Conservation (phyloP, 2,797 vertebrate species). For the Coranthus polyacanthus region DNA sequence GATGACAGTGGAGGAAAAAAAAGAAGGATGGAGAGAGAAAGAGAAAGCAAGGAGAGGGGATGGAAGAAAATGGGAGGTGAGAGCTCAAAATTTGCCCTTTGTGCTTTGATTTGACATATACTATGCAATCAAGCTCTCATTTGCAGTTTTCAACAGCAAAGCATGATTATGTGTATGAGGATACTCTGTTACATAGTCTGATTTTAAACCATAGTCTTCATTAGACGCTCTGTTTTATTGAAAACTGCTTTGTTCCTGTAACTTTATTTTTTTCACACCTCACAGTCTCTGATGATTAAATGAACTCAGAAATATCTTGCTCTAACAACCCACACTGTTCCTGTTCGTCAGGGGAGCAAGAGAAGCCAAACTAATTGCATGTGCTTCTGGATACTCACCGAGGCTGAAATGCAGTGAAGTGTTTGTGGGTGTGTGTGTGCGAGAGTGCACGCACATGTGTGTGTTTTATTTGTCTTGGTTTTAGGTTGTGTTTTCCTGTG, state of each 20-base stretch:
- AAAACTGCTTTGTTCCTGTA: slow-evolving; percentile 48
- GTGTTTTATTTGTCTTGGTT: slow-evolving; percentile 47
- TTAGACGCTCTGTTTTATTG: slow-evolving; percentile 51
- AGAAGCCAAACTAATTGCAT: slow-evolving; percentile 65
- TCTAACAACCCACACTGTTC: slow-evolving; percentile 61
- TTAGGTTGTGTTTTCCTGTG: slow-evolving; percentile 39
- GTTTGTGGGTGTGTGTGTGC: slow-evolving; percentile 12
- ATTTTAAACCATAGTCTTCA: slow-evolving; percentile 51
- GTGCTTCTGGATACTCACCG: slow-evolving; percentile 38
- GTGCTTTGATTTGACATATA: slow-evolving; percentile 42
- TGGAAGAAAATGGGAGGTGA: slow-evolving; percentile 3
- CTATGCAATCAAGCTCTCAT: slow-evolving; percentile 53
- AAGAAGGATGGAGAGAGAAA: not conserved
- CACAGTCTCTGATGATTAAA: slow-evolving; percentile 67
- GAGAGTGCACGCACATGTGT: not conserved
- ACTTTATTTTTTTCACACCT: slow-evolving; percentile 40
- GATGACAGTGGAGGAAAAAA: not conserved
- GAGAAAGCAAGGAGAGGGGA: not conserved
- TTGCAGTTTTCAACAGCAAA: slow-evolving; percentile 21
- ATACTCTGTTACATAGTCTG: slow-evolving; percentile 22
- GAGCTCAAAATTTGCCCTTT: slow-evolving; percentile 33
- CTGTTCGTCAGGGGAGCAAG: slow-evolving; percentile 49
- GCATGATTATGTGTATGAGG: slow-evolving; percentile 47
- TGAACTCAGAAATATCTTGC: slow-evolving; percentile 66
- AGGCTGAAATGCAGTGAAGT: slow-evolving; percentile 39